These are phyloP conservation scores for Rhinichthys klamathensis DNA, from an alignment of 2,113 vertebrate genomes.

Conservation along the genomic window DNA sequence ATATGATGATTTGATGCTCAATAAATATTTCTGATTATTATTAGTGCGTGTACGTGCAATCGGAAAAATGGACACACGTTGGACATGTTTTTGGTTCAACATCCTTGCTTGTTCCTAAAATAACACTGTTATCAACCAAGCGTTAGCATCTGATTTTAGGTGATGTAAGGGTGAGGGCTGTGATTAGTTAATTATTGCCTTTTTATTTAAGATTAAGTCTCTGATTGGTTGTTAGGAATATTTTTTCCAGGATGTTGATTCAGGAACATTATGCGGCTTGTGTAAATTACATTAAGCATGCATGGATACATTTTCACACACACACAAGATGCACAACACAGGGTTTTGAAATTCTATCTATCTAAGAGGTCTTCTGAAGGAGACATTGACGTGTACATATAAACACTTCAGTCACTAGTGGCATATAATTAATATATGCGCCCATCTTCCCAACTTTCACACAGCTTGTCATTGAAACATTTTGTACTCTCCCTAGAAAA, in stretches of 20 bases:
- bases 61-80: not conserved
- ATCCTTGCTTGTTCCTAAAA: not conserved
- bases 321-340: not conserved
- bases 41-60: not conserved
- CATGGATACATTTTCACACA: slow-evolving; percentile 27
- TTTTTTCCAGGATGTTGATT: not conserved
- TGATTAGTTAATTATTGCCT: not conserved
- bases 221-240: not conserved
- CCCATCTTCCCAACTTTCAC: not conserved
- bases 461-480: slow-evolving; percentile 9
- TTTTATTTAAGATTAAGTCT: not conserved
- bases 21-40: not conserved
- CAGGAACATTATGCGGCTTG: not conserved
- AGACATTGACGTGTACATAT: not conserved
- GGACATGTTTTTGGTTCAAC: not conserved
- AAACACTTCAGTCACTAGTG: not conserved
- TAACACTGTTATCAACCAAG: too few species aligned
- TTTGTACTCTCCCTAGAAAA: slow-evolving; percentile 16
- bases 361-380: slow-evolving; percentile 12
- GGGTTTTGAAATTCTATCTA: slow-evolving; percentile 8
- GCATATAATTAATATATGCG: not conserved
- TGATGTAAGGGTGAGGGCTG: not conserved
- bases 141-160: not conserved
- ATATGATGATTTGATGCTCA: not conserved
- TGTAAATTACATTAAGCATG: not conserved